Evolutionary conservation across 2,113 vertebrate genomes (phyloP).

Genomic region (Leptocoma aspasia): DNA sequence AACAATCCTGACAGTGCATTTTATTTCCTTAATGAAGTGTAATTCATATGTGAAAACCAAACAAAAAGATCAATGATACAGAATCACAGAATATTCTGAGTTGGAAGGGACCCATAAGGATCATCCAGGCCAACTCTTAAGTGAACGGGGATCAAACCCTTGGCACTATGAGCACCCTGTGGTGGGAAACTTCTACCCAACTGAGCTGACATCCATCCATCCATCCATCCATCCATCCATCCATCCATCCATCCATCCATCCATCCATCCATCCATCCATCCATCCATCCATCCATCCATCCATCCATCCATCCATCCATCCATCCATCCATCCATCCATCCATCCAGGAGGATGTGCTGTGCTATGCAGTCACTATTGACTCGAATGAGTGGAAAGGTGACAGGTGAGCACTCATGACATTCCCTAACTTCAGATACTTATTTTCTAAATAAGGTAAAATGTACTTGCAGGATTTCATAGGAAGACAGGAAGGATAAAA

Average conservation of each 20-base stretch:
- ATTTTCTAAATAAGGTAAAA: not conserved
- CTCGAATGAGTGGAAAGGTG: not conserved
- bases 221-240: not conserved
- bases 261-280: not conserved
- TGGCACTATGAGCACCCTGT: not conserved
- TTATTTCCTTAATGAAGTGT: not conserved
- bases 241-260: not conserved
- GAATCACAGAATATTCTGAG: not conserved
- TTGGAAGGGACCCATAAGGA: not conserved
- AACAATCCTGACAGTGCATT: not conserved
- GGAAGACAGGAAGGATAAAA: not conserved
- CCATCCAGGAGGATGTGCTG: not conserved
- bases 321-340: not conserved
- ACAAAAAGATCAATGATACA: not conserved
- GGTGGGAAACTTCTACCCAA: not conserved
- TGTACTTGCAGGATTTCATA: not conserved
- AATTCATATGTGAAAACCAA: not conserved
- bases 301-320: not conserved
- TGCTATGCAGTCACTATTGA: not conserved
- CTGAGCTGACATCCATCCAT: not conserved
- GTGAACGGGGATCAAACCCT: not conserved
- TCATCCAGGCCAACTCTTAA: not conserved
- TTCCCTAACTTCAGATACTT: not conserved
- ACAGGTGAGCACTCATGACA: not conserved
- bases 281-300: not conserved